Evolutionary conservation across 1,140 invertebrate genomes (phyloP), one percentile per base, ranked within the genome.

Genomic region (Pissodes strobi): DNA sequence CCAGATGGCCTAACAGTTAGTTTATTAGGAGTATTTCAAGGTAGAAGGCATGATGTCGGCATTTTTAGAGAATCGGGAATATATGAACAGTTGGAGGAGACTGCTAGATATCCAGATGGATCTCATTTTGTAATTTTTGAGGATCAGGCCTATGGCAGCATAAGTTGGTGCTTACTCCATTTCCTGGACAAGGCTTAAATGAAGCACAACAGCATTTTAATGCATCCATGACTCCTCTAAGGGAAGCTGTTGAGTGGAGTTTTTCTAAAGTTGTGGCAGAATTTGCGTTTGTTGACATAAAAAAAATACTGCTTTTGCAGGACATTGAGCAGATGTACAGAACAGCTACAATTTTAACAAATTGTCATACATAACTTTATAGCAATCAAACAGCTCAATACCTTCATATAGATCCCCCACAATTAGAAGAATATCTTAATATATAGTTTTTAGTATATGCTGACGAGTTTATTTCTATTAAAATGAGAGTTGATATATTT

Each of bases 261-360:
- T 69, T 69, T 41, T 30, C 30, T 10, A 67, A 69, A 68, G 18
- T 71, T 12, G 30, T 64, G 4, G 1, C 17, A 9, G 2, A 53
- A 59, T 64, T 67, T 62, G 64, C 61, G 8, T 67, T 71, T 46
- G 25, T 71, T 30, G 67, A 69, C 52, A 66, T 59, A 10, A 60
- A 67, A n/a, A 69, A 71, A 61, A 69, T 68, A 63, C 37, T 71
- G n/a, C 19, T 67, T 21, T 19, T 71, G n/a, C 56, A 67, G 55
- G 64, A 69, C n/a, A 15, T 69, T 30, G 52, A 46, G 12, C 1
- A 8, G 10, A 57, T 64, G 48, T 69, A 64, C 38, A 68, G 52
- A 41, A 34, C 13, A 15, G 66, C 41, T 10, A 22, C 51, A 15
- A 22, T 70, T n/a, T 37, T 69, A 12, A 59, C 51, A 53, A 70